A percentile compares a stretch with the other conserved stretches of the same genome.
phyloP scores from a whole-genome alignment of 2,113 vertebrate genomes.

The Nansenia antarctica region DNA sequence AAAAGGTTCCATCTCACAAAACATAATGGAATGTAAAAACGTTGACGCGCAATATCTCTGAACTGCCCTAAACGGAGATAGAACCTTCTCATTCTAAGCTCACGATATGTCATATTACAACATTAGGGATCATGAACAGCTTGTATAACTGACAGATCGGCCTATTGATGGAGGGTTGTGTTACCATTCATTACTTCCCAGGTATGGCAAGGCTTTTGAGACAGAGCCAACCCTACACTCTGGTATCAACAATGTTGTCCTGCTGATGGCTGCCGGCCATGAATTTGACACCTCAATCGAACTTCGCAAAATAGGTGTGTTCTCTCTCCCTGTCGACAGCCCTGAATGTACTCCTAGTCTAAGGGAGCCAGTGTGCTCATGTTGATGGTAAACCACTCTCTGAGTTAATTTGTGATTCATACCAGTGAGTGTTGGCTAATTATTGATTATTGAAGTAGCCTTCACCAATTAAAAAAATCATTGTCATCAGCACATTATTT shows the following conservation, averaged over 20 bases:
- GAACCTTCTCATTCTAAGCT: no score
- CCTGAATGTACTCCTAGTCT: background rate
- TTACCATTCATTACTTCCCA: slow-evolving; percentile 45
- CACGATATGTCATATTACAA: no score
- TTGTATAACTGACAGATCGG: background rate
- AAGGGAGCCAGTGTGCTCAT: background rate
- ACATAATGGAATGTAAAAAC: no score
- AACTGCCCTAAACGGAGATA: no score
- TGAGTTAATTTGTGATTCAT: background rate
- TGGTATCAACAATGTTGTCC: slow-evolving; percentile 83
- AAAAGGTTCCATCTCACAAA: no score
- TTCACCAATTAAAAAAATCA: background rate
- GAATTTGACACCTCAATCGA: slow-evolving; percentile 81
- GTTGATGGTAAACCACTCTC: background rate
- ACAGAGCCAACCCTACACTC: slow-evolving; percentile 86
- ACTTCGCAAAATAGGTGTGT: slow-evolving; percentile 83
- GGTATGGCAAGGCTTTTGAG: slow-evolving; percentile 88
- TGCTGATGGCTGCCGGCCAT: slow-evolving; percentile 85
- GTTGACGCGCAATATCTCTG: no score
- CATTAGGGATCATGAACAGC: no score
- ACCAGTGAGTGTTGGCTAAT: background rate
- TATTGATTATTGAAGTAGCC: background rate
- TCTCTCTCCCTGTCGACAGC: background rate
- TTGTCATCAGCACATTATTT: background rate
- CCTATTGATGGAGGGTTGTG: background rate